Evolutionary conservation across 2,888 invertebrate species (phyloP).

Genomic region (Teleogryllus oceanicus): DNA sequence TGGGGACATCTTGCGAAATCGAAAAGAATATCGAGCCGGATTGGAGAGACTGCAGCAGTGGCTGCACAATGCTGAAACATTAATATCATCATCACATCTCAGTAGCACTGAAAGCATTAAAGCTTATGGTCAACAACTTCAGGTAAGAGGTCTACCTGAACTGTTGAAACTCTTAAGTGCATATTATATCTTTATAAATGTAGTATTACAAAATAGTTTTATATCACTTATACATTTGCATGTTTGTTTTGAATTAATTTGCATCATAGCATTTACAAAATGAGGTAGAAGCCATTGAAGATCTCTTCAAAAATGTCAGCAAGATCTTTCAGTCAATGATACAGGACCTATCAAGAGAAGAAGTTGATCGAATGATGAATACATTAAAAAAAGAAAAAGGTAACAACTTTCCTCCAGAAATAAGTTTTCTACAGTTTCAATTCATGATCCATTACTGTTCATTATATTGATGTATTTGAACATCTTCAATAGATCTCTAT

Average conservation of each 20-base stretch:
- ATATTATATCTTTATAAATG: neutral
- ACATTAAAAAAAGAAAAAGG: conserved; percentile 79
- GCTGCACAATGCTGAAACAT: conserved; percentile 71
- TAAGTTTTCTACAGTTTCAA: neutral
- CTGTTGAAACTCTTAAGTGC: neutral
- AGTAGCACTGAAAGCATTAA: conserved; percentile 76
- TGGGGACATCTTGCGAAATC: conserved; percentile 76
- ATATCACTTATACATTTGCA: too few species aligned
- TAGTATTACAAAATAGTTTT: neutral
- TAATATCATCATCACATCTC: conserved; percentile 66
- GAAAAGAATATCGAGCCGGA: conserved; percentile 73
- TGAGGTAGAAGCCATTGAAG: conserved; percentile 83
- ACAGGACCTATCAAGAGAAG: conserved; percentile 83
- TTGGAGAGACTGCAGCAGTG: conserved; percentile 72
- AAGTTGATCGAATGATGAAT: conserved; percentile 86
- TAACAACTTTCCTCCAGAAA: conserved; percentile 30
- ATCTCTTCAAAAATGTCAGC: conserved; percentile 84
- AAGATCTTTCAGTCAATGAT: conserved; percentile 88
- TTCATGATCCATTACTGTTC: neutral
- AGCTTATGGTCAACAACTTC: conserved; percentile 71
- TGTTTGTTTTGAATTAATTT: neutral
- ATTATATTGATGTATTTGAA: neutral
- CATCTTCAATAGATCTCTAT: neutral
- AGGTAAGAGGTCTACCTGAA: conserved; percentile 43
- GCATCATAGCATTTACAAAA: conserved; percentile 62